Evolutionary conservation across 92 coral and sea anemone genomes (phyloP), one percentile per base, ranked within the genome.

Genomic region (Virgularia gustaviana): DNA sequence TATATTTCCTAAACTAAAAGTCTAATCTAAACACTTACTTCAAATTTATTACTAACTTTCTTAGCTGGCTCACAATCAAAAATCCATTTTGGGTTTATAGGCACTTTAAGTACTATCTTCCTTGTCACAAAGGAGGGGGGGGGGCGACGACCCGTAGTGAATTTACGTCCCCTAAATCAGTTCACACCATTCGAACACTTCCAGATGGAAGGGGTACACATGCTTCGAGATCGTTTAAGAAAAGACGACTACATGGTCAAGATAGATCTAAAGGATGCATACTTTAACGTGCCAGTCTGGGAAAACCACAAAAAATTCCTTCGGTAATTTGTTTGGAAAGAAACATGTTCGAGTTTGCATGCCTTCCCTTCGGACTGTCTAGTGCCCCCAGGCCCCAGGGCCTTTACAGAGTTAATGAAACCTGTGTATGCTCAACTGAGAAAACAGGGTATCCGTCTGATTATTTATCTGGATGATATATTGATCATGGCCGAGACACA

Each of bases 61-160:
- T n/a, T n/a, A n/a, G n/a, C n/a, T n/a, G n/a, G n/a, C n/a, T n/a
- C n/a, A n/a, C n/a, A n/a, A n/a, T n/a, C n/a, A n/a, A n/a, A n/a
- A n/a, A n/a, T n/a, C n/a, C n/a, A n/a, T n/a, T n/a, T n/a, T n/a
- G n/a, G n/a, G n/a, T n/a, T n/a, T n/a, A n/a, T n/a, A 13, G 55
- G 55, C 20, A 61, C 63, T 72, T 19, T 55, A 55, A 55, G 62
- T 24, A 16, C 62, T 55, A 54, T 84, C 43, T 79, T 80, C 52
- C 56, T 68, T 18, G 81, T 74, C 73, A 79, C 85, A 54, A 59
- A 79, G 13, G 79, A 84, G 54, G 73, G 84, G 51, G 85, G 79
- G 32, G 81, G 81, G 45, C 79, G 45, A 11, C 29, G 60, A 29
- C 74, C 74, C n/a, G 81, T 73, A 31, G 73, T 80, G 30, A 79